phyloP scores from a whole-genome alignment of 2,113 vertebrate species.

The Centropus unirufus region DNA sequence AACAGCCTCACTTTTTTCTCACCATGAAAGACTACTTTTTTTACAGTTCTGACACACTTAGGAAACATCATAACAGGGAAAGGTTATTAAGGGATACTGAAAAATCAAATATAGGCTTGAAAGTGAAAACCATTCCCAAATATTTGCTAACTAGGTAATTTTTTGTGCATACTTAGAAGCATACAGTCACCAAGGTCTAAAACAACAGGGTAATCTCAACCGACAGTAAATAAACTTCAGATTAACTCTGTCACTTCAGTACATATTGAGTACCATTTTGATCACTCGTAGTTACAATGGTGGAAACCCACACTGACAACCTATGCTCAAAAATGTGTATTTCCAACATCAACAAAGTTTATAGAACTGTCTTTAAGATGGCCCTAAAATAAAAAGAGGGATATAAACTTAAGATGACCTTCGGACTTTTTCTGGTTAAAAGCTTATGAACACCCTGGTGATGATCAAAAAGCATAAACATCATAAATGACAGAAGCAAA shows the following conservation, averaged over 20 bases:
- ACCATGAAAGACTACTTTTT: neutral
- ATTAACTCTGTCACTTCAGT: neutral
- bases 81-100: neutral
- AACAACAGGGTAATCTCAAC: neutral
- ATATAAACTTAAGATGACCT: neutral
- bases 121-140: neutral
- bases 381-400: neutral
- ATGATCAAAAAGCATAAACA: neutral
- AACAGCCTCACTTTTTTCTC: neutral
- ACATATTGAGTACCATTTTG: neutral
- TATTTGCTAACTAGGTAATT: neutral
- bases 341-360: neutral
- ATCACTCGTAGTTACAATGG: neutral
- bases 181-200: neutral
- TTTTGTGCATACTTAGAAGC: neutral
- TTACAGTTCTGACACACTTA: neutral
- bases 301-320: neutral
- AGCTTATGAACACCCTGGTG: neutral
- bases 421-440: neutral
- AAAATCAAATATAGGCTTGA: neutral
- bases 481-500: accelerated
- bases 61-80: neutral
- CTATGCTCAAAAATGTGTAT: neutral
- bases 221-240: neutral
- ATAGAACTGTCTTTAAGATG: neutral